Evolutionary conservation across 1,140 invertebrate species (phyloP), one percentile per base, ranked within the genome.

Genomic region (Apis dorsata): DNA sequence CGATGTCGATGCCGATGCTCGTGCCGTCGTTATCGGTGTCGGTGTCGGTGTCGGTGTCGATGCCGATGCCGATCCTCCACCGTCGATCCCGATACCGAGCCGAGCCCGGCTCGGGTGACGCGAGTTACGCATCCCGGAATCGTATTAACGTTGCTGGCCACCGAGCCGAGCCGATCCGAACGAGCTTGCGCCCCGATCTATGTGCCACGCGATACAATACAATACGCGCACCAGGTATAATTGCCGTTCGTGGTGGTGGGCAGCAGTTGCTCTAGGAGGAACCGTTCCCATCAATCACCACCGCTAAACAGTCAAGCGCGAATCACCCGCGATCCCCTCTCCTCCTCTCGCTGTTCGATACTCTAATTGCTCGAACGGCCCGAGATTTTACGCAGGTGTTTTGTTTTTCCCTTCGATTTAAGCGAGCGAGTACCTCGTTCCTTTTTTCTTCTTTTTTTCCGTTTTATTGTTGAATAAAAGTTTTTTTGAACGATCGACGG

Each of bases 261-360:
- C 84, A 89, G 89, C 87, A 91, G 89, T 91, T 93, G 91, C 91
- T 92, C 91, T 85, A 90, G 91, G 83, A 92, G 78, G 89, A 89
- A 89, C 90, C 88, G 90, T 92, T 93, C 92, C 88, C 92, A 93
- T 94, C 92, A 92, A 93, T 94, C 92, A 93, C 91, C 73, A 84
- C 84, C 60, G 84, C 70, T 85, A 84, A 88, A 88, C 85, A 77
- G 77, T 60, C 81, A 62, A 70, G 71, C 72, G 76, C 65, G 69
- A 78, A 77, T 79, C 80, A 68, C 85, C 51, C 79, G 34, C 57
- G 71, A 60, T 34, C 13, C 80, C 24, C 59, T 24, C 24, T 24
- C 24, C 24, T 24, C 24, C 24, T 24, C 24, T 24, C 24, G 24
- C 24, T n/a, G 81, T 53, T 69, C 80, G 73, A 82, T 82, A 76